A percentile compares a stretch with the other conserved stretches of the same genome.
These are phyloP conservation scores for Spilosoma lubricipeda DNA, from an alignment of 2,888 invertebrate genomes.

Conservation along the genomic window DNA sequence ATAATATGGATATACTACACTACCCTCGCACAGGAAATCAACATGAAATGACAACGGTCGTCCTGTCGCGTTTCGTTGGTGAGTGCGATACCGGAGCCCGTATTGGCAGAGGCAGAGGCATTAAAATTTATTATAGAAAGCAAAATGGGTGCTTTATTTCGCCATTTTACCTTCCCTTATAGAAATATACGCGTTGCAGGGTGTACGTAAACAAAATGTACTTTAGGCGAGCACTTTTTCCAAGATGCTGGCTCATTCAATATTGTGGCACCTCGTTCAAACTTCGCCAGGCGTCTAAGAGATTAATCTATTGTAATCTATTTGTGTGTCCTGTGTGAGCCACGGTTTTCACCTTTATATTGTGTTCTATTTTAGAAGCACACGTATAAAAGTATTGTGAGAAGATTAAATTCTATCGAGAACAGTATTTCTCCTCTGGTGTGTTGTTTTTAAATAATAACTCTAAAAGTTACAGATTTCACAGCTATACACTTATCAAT, in stretches of 20 bases:
- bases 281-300: neutral
- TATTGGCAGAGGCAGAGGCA: too few species aligned
- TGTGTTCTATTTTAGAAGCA: neutral
- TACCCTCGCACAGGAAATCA: too few species aligned
- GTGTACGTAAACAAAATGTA: neutral
- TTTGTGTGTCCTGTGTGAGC: neutral
- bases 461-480: neutral
- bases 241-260: neutral
- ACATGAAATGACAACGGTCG: too few species aligned
- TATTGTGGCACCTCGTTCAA: neutral
- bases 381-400: neutral
- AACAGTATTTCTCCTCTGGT: neutral
- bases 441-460: neutral
- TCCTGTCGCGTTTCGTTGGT: too few species aligned
- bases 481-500: neutral
- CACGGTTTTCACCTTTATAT: neutral
- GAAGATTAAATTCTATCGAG: neutral
- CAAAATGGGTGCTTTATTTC: neutral
- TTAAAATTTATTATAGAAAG: neutral
- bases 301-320: slow-evolving; percentile 3
- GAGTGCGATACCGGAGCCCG: too few species aligned
- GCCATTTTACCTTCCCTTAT: neutral
- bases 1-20: too few species aligned
- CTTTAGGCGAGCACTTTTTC: neutral
- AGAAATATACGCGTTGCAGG: too few species aligned